phyloP scores from a whole-genome alignment of 2,113 vertebrate species.

The Nesogale talazaci region DNA sequence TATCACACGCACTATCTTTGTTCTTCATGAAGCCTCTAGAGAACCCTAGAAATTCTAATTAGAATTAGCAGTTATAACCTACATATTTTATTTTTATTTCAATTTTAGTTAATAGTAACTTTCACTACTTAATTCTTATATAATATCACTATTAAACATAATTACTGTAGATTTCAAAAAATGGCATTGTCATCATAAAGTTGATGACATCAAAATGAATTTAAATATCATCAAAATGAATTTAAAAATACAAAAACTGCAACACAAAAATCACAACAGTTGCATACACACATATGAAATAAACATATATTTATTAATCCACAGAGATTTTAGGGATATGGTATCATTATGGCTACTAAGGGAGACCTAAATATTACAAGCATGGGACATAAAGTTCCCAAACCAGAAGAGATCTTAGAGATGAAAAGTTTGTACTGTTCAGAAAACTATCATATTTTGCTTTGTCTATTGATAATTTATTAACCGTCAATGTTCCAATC shows the following conservation, averaged over 20 bases:
- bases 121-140: constrained; percentile 70
- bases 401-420: neutral
- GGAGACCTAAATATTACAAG: neutral
- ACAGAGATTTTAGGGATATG: neutral
- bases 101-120: constrained; percentile 67
- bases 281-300: neutral
- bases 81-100: constrained; percentile 73
- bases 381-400: neutral
- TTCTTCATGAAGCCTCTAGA: constrained; percentile 66
- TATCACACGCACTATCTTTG: constrained; percentile 57
- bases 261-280: constrained; percentile 39
- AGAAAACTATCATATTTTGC: neutral
- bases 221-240: constrained; percentile 44
- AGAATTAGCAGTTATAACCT: constrained; percentile 72
- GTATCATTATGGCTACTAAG: neutral
- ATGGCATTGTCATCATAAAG: neutral
- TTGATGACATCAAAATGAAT: neutral
- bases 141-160: constrained; percentile 46
- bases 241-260: constrained; percentile 47
- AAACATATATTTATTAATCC: neutral
- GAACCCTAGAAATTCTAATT: constrained; percentile 77
- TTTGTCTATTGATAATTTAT: neutral
- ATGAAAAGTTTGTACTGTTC: neutral
- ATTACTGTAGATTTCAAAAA: constrained; percentile 44
- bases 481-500: neutral